A percentile compares a stretch with the other conserved stretches of the same genome.
Conservation (phyloP, 2,113 vertebrate species). For the Pterocles gutturalis region DNA sequence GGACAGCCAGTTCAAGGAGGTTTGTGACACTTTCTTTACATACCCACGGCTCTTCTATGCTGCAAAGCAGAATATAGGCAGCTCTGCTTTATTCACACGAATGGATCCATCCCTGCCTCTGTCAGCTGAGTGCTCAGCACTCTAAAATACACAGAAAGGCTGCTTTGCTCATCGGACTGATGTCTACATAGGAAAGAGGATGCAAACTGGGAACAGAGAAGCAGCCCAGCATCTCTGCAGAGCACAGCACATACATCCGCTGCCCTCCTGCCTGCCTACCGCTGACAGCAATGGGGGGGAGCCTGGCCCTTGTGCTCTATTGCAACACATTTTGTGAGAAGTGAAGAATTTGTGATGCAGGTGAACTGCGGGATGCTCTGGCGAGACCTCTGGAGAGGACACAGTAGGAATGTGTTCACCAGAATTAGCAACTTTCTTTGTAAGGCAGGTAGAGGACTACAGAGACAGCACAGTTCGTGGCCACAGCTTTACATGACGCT, state of each 20-base stretch:
- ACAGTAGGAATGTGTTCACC: not conserved
- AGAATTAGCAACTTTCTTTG: not conserved
- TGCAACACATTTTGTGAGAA: not conserved
- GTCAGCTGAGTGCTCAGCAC: not conserved
- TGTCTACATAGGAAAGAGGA: not conserved
- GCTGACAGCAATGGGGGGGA: not conserved
- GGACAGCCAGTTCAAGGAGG: constrained; percentile 63
- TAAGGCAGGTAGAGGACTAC: not conserved
- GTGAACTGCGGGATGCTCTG: not conserved
- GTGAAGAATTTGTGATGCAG: not conserved
- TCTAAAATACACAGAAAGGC: accelerated
- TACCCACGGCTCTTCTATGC: constrained; percentile 82
- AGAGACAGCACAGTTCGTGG: not conserved
- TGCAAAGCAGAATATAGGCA: constrained; percentile 46
- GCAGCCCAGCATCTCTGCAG: not conserved
- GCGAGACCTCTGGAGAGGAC: not conserved
- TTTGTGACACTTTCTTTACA: not conserved
- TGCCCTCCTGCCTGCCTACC: not conserved
- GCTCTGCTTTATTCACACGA: not conserved
- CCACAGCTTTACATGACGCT: not conserved
- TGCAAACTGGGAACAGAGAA: not conserved
- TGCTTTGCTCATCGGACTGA: not conserved
- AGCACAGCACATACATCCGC: not conserved
- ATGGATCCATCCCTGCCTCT: not conserved
- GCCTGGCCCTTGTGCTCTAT: not conserved